A percentile compares a stretch with the other conserved stretches of the same genome.
Evolutionary conservation across 2,113 vertebrate species (phyloP).

Genomic region (Eptesicus fuscus): DNA sequence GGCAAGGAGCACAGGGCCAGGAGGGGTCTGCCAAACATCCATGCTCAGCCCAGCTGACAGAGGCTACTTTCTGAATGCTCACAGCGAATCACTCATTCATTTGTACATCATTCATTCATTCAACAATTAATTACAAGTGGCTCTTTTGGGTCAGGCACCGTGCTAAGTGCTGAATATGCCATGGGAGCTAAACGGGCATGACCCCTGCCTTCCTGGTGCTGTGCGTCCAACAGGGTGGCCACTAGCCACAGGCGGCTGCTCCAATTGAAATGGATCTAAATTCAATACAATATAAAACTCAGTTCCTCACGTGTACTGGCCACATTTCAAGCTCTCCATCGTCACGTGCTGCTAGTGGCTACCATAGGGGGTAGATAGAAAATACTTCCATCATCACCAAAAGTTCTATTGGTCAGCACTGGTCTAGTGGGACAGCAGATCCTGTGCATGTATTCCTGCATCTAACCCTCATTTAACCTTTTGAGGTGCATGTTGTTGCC

Average conservation of each 20-base stretch:
- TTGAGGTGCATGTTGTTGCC: background rate
- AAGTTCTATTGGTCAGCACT: background rate
- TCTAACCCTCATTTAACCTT: background rate
- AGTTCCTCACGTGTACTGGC: background rate
- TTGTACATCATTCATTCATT: background rate
- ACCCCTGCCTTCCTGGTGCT: background rate
- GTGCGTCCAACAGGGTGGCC: accelerated
- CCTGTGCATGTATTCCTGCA: background rate
- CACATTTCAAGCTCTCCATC: background rate
- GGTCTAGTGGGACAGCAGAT: background rate
- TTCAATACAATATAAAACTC: background rate
- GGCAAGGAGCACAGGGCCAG: background rate
- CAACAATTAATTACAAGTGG: background rate
- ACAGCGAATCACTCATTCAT: background rate
- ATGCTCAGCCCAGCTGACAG: background rate
- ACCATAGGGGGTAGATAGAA: background rate
- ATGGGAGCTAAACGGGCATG: background rate
- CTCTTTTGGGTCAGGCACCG: background rate
- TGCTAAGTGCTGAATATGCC: background rate
- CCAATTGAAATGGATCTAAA: background rate
- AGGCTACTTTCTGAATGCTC: background rate
- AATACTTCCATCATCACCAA: background rate
- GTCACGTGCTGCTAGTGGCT: background rate
- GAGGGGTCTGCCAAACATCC: background rate
- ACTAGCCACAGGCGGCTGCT: background rate